Base-by-base conservation (phyloP, 92 coral and sea anemone genomes). In the Palythoa heliodiscus region DNA sequence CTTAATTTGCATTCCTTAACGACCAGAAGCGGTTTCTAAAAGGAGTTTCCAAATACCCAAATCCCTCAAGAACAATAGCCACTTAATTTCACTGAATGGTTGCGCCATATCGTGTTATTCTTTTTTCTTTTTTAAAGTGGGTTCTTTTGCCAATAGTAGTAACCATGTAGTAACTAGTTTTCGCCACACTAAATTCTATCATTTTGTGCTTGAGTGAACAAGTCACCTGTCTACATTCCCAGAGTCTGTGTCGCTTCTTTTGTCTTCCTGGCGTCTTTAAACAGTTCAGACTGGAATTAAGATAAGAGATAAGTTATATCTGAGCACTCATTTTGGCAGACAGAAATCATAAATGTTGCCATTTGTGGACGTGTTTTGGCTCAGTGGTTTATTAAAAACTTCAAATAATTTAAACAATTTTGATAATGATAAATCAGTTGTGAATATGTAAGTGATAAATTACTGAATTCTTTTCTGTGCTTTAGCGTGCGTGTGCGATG, bases 1-100 rank as follows among this genome's bases (percentile, higher is more conserved):
- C 22, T 14, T 19, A 80, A 66, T 80, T 80, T 80, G 74, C 84
- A 80, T 80, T 78, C 74, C 74, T 40, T 43, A 80, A 24, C 23
- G 73, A 16, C 23, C 47, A 4, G 20, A 19, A 29, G 58, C 15
- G 1, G 14, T 43, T 64, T 11, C 58, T 43, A 37, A 47, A 64
- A 22, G 8, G 37, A 38, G 10, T 40, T 64, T 20, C 17, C 52
- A 58, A 63, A 47, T 64, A 23, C 58, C 43, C 0, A 63, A 61
- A 40, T 64, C 60, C 43, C 55, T 3, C 16, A 19, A 39, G 47
- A 48, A 80, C 84, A 80, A 80, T 11, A 69, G 61, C 7, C 73
- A 3, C 75, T 20, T 80, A 80, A 80, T 50, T 16, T 48, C 11
- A 13, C 57, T 14, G 37, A 50, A 63, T 79, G 73, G 53, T 24